Conservation (phyloP, 2,113 vertebrate species). For the Zeus faber region DNA sequence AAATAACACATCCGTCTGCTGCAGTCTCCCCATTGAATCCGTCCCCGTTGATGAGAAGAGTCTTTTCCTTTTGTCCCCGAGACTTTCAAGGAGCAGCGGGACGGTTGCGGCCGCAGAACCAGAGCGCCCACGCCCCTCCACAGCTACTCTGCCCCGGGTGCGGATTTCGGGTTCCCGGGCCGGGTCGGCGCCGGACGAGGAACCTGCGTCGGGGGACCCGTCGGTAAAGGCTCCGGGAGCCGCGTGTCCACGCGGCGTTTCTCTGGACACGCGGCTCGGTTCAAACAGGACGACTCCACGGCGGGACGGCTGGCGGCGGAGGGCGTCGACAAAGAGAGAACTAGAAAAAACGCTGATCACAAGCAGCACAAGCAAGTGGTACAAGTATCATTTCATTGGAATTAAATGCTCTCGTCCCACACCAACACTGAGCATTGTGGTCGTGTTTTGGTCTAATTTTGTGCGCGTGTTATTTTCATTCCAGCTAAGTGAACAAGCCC, state of each 20-base stretch:
- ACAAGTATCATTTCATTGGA: constrained; percentile 19
- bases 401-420: too few species aligned
- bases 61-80: constrained; percentile 16
- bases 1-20: too few species aligned
- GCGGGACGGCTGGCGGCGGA: constrained; percentile 79
- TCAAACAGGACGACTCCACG: constrained; percentile 83
- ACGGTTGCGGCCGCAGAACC: constrained; percentile 7
- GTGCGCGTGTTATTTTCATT: constrained; percentile 20
- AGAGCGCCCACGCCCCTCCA: too few species aligned
- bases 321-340: constrained; percentile 83
- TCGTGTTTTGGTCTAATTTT: too few species aligned
- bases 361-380: constrained; percentile 90
- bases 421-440: too few species aligned
- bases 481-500: constrained; percentile 86
- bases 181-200: background rate
- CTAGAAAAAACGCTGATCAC: constrained; percentile 70
- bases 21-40: too few species aligned
- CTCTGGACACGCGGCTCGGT: constrained; percentile 66
- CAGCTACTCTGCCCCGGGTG: constrained; percentile 21
- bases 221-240: background rate
- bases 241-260: constrained; percentile 43
- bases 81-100: constrained; percentile 9
- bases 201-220: background rate
- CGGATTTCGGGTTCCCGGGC: constrained; percentile 16
- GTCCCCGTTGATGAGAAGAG: background rate